Conservation (phyloP, 2,113 vertebrate genomes). For the Oreochromis tanganicae region DNA sequence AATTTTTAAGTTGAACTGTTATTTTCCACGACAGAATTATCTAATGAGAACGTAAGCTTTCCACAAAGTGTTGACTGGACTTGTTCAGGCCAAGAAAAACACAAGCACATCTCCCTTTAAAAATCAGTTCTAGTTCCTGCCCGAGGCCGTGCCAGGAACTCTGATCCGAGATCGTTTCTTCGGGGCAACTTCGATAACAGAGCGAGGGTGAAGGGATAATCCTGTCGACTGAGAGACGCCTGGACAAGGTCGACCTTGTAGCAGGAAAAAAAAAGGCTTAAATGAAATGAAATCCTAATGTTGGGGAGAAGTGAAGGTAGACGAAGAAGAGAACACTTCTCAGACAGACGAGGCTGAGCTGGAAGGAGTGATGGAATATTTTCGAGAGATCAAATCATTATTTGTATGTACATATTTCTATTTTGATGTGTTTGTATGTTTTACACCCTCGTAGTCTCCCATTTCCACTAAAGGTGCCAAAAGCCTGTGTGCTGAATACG, state of each 20-base stretch:
- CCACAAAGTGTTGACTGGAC: background rate
- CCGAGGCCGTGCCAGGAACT: background rate
- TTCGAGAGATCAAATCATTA: constrained; percentile 30
- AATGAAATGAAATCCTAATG: background rate
- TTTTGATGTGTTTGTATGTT: constrained; percentile 39
- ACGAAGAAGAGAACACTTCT: background rate
- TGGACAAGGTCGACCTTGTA: background rate
- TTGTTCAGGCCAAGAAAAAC: background rate
- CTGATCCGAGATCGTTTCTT: background rate
- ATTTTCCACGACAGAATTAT: background rate
- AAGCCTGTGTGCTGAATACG: constrained; percentile 14
- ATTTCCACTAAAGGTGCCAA: constrained; percentile 46
- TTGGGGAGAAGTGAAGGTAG: background rate
- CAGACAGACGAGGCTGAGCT: background rate
- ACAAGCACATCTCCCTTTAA: background rate
- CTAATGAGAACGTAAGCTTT: background rate
- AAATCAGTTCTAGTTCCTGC: background rate
- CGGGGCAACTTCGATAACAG: background rate
- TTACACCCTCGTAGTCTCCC: background rate
- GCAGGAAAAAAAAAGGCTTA: background rate
- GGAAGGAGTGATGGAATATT: background rate
- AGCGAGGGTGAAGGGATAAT: background rate
- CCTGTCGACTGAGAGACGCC: too few species aligned
- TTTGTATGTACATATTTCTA: constrained; percentile 50
- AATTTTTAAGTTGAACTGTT: background rate